These are phyloP conservation scores for Poecilia picta DNA, from an alignment of 2,797 vertebrate genomes.

Conservation along the genomic window DNA sequence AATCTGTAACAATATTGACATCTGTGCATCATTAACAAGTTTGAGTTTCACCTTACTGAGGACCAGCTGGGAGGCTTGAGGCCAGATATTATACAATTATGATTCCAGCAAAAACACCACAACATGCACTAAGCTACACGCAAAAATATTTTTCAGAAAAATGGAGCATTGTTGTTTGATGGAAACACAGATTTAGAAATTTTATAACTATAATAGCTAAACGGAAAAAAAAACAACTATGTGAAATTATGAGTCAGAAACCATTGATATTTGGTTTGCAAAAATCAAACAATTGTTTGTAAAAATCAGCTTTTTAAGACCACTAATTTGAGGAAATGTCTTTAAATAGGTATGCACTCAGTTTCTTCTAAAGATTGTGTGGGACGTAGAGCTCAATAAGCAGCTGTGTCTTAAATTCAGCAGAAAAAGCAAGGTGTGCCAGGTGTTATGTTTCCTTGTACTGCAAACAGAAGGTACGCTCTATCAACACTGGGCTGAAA, in stretches of 20 bases:
- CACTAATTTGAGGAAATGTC: background rate
- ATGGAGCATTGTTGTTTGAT: background rate
- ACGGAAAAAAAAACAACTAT: background rate
- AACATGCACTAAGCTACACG: background rate
- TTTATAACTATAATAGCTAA: background rate
- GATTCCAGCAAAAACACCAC: background rate
- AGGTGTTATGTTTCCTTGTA: slow-evolving; percentile 20
- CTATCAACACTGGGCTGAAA: background rate
- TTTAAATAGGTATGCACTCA: background rate
- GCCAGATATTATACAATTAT: background rate
- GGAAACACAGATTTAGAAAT: background rate
- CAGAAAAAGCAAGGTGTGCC: background rate
- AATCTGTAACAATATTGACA: background rate
- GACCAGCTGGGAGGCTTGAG: background rate
- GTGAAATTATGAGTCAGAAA: background rate
- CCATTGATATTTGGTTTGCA: background rate
- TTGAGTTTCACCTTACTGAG: background rate
- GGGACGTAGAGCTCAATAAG: background rate
- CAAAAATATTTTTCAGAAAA: background rate
- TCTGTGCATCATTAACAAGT: background rate
- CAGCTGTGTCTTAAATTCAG: background rate
- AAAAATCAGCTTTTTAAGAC: background rate
- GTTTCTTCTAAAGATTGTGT: background rate
- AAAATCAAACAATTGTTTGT: background rate
- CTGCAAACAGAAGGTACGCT: slow-evolving; percentile 13